Evolutionary conservation across 2,113 vertebrate species (phyloP), one percentile per base, ranked within the genome.

Genomic region (Hippocampus mohnikei): DNA sequence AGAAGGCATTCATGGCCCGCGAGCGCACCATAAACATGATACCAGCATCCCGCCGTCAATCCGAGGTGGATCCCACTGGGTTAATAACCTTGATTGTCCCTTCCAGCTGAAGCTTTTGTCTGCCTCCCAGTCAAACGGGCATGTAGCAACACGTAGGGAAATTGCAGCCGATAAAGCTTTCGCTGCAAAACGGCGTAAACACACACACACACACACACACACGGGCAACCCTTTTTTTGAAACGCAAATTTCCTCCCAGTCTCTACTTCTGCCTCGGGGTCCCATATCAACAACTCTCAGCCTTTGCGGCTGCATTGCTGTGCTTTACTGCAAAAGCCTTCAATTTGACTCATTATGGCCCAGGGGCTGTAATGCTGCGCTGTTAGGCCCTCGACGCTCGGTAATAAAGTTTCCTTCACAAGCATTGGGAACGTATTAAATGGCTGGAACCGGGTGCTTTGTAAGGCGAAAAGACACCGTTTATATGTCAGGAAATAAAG

Each of bases 321-420:
- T 71, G 72, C 81, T 89, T 89, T 77, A 85, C 73, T 73, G 74
- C 75, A 78, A 46, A 65, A 85, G 69, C 80, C 84, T 85, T 83
- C 86, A 89, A 77, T 90, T 84, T 77, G 75, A 79, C 73, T 91
- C 81, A 92, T 91, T 90, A 88, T 63, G 81, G 90, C 86, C 84
- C 82, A 58, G 74, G 81, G 85, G 70, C 70, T 74, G 83, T 92
- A 90, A 92, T 92, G 67, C 70, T 85, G 88, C 88, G 89, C 77
- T 88, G 87, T 91, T 88, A 85, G 67, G 79, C 71, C 60, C 50
- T 65, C 76, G 72, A 76, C 62, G 67, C 84, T 89, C 88, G 92
- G 80, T 92, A 92, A 92, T 92, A 88, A 92, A 80, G 85, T 75
- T 76, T 69, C 58, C 81, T 83, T 85, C 67, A 80, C 75, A 80